Percentiles rank a stretch among this genome's conserved stretches.
Conservation (phyloP, 2,797 vertebrate species). For the Pempheris klunzingeri region DNA sequence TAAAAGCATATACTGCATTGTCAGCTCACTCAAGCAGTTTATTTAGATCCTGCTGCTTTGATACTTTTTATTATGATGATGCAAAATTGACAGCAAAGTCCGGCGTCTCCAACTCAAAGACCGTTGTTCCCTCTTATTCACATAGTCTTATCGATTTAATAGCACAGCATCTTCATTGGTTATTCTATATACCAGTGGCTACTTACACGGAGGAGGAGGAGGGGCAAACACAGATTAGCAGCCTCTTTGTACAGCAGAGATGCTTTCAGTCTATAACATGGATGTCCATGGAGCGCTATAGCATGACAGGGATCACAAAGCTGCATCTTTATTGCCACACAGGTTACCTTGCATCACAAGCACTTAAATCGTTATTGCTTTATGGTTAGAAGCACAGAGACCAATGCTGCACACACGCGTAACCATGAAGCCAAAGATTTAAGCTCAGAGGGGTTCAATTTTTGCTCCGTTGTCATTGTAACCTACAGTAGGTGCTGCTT, state of each 20-base stretch:
- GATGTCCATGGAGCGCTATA: constrained; percentile 69
- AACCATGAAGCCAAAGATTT: constrained; percentile 82
- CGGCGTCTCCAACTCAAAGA: constrained; percentile 47
- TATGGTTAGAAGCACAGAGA: constrained; percentile 82
- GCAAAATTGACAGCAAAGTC: constrained; percentile 53
- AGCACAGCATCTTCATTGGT: constrained; percentile 30
- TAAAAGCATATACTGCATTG: constrained; percentile 33
- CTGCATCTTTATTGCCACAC: constrained; percentile 83
- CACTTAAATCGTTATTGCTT: constrained; percentile 85
- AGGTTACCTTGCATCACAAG: constrained; percentile 80
- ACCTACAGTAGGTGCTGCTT: constrained; percentile 73
- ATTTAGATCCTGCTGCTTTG: constrained; percentile 14
- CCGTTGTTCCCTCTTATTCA: constrained; percentile 34
- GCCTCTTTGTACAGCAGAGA: constrained; percentile 80
- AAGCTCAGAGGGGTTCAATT: constrained; percentile 59
- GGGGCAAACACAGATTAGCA: constrained; percentile 71
- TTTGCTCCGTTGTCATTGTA: constrained; percentile 52
- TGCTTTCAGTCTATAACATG: constrained; percentile 59
- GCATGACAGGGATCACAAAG: constrained; percentile 79
- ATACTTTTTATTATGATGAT: constrained; percentile 25
- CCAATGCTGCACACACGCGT: constrained; percentile 71
- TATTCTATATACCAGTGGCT: constrained; percentile 54
- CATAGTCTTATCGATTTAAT: constrained; percentile 29
- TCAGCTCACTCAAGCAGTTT: constrained; percentile 30
- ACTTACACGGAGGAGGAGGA: constrained; percentile 62